Base-by-base conservation (phyloP, 2,888 invertebrate genomes). In the Malachius bipustulatus region DNA sequence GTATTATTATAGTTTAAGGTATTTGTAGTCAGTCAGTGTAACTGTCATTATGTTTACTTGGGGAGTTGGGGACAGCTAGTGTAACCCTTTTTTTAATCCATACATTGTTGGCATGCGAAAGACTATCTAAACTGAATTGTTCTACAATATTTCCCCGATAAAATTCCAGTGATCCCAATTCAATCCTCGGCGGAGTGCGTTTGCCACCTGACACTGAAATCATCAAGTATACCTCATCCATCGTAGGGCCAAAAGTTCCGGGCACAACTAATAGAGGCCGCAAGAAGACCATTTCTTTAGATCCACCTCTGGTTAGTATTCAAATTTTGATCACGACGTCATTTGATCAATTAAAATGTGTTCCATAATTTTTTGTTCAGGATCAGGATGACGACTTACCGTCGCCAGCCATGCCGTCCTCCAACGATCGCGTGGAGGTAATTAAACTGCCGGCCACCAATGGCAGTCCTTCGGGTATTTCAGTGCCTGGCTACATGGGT, bases 191-290 rank as follows among this genome's bases (percentile, higher is more conserved):
- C 40, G 82, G 81, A 24, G 85, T 87, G 32, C 73, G 87, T 41
- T 65, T 88, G 50, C 87, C 87, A 44, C 87, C 87, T 26, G 87
- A 87, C 57, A 88, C 87, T 30, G 87, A 88, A 66, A 87, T 87
- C 45, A 87, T 88, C 57, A 87, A 87, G 63, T 87, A 87, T 60
- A 87, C 87, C 46, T 85, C 85, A 46, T 84, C 84, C 39, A 75
- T 87, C 53, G 81, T 83, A 47, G 87, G 87, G 40, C 84, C 85
- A 37, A 87, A 87, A 72, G 73, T 82, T 45, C 81, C 83, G 9
- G 84, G 87, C 41, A 80, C 81, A 42, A 85, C 84, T 47, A 84
- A 83, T 54, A 71, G 85, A 33, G 87, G 87, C 38, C 71, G 87
- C 39, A 87, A 87, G 70, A 87, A 87, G 70, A 87, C 87, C 33